These are phyloP conservation scores for Lordiphosa clarofinis DNA, from an alignment of 1,140 invertebrate species.

Conservation along the genomic window DNA sequence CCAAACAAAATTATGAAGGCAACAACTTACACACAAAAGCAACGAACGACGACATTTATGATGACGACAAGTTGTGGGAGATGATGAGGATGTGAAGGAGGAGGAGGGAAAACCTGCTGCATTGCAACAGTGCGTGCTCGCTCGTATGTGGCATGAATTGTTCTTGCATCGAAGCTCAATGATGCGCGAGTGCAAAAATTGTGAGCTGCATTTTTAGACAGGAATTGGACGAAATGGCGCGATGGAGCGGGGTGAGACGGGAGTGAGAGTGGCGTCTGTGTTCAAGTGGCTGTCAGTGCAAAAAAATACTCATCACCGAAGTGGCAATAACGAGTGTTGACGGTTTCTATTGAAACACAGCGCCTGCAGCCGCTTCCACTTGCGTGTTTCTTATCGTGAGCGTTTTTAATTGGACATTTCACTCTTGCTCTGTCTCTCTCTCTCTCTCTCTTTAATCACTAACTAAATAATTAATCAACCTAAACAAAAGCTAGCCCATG, in stretches of 20 bases:
- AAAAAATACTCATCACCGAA: conserved; percentile 40
- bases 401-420: conserved; percentile 32
- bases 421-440: no score
- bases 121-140: conserved; percentile 14
- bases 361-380: neutral
- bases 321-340: conserved; percentile 67
- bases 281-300: conserved; percentile 31
- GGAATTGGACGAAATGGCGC: neutral
- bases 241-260: neutral
- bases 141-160: conserved; percentile 31
- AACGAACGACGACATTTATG: conserved; percentile 35
- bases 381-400: conserved; percentile 40
- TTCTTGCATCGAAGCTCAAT: conserved; percentile 33
- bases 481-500: conserved; percentile 46
- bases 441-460: conserved; percentile 51
- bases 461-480: conserved; percentile 72
- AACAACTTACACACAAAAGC: neutral
- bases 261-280: conserved; percentile 7
- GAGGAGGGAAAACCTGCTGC: conserved; percentile 20
- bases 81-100: no score
- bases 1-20: no score
- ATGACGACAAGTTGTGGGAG: conserved; percentile 21
- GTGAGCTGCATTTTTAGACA: conserved; percentile 43
- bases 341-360: conserved; percentile 47
- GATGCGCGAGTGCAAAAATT: conserved; percentile 22